These are phyloP conservation scores for Hypotaenidia philippensis DNA, from an alignment of 2,797 vertebrate species.

Conservation along the genomic window DNA sequence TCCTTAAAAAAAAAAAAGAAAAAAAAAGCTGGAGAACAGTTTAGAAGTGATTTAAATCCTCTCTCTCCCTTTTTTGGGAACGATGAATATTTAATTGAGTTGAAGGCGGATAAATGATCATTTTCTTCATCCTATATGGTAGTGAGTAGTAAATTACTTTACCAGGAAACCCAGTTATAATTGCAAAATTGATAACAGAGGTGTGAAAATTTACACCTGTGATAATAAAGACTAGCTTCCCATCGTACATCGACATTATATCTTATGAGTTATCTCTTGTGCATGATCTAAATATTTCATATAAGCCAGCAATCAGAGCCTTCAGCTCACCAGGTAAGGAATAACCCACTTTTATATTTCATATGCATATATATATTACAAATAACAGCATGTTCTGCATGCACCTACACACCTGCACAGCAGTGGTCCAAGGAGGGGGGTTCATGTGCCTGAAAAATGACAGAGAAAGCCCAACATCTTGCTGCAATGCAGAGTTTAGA, in stretches of 20 bases:
- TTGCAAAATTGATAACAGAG: conserved; percentile 74
- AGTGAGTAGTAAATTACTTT: conserved; percentile 68
- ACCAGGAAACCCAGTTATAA: conserved; percentile 41
- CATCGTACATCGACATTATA: conserved; percentile 13
- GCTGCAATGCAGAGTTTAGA: conserved; percentile 66
- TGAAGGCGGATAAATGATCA: conserved; percentile 55
- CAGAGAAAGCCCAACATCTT: neutral
- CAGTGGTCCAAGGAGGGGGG: neutral
- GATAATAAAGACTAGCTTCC: conserved; percentile 65
- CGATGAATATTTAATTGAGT: conserved; percentile 71
- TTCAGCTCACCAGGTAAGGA: conserved; percentile 8
- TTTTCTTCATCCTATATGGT: conserved; percentile 52
- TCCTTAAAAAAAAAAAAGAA: neutral
- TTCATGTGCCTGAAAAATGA: neutral
- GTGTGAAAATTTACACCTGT: conserved; percentile 73
- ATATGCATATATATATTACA: neutral
- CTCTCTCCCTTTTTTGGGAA: neutral
- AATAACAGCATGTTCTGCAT: neutral
- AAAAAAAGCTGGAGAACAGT: neutral
- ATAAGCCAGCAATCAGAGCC: conserved; percentile 11
- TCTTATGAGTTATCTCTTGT: conserved; percentile 55
- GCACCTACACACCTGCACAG: conserved; percentile 51
- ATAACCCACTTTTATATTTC: conserved; percentile 20
- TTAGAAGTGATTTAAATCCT: conserved; percentile 63
- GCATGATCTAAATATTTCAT: conserved; percentile 66